These are phyloP conservation scores for Eucera pruinosa DNA, from an alignment of 2,888 invertebrate species.

Conservation along the genomic window DNA sequence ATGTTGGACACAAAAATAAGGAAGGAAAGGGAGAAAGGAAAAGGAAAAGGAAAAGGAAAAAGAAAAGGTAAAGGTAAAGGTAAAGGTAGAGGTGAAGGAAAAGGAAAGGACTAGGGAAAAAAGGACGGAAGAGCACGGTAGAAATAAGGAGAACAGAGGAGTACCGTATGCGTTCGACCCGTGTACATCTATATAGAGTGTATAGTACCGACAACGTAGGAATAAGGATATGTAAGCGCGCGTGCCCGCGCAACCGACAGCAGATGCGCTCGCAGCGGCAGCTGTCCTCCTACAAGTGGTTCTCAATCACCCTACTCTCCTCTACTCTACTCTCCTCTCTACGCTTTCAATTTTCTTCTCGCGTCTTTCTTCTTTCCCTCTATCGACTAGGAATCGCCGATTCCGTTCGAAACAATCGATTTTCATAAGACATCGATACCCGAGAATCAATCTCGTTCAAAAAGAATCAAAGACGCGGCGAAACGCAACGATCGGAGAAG, in stretches of 20 bases:
- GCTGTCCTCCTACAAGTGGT: slow-evolving; percentile 84
- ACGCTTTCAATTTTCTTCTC: slow-evolving; percentile 68
- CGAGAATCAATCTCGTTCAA: no score
- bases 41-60: no score
- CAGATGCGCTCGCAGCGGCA: slow-evolving; percentile 82
- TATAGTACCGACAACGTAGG: slow-evolving; percentile 61
- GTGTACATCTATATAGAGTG: slow-evolving; percentile 48
- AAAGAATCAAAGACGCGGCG: no score
- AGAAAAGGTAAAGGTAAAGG: no score
- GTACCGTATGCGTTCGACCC: slow-evolving; percentile 40
- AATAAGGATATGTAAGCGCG: slow-evolving; percentile 80
- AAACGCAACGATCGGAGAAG: no score
- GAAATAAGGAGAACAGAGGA: slow-evolving; percentile 59
- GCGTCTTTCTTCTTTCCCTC: no score
- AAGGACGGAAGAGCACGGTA: slow-evolving; percentile 44
- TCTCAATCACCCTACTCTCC: slow-evolving; percentile 83
- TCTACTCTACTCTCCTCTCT: slow-evolving; percentile 68
- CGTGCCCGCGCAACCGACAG: slow-evolving; percentile 82
- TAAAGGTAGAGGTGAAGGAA: slow-evolving; percentile 28
- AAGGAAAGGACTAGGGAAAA: slow-evolving; percentile 41
- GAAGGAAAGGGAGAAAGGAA: slow-evolving; percentile 37
- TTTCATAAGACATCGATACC: no score
- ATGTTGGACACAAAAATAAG: slow-evolving; percentile 55
- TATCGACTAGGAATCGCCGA: no score
- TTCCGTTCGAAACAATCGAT: no score